phyloP scores from a whole-genome alignment of 2,797 vertebrate species.

The Lophura swinhoii region DNA sequence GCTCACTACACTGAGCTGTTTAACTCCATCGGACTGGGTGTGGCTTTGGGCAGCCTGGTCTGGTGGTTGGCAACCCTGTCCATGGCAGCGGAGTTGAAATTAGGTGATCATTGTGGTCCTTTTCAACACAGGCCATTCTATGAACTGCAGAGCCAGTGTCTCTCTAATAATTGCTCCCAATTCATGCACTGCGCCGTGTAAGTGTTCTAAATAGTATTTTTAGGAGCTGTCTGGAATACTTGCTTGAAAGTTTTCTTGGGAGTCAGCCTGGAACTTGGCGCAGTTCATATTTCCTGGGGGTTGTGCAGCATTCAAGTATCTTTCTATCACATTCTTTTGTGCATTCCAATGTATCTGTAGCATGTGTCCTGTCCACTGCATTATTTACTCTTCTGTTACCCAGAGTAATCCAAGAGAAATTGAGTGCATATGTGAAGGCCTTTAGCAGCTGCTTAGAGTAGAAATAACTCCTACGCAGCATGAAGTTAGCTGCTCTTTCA shows the following conservation, averaged over 20 bases:
- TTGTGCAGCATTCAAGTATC: background rate
- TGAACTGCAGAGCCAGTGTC: background rate
- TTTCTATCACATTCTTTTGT: background rate
- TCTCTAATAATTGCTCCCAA: background rate
- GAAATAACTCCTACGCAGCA: background rate
- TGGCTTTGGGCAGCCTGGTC: too few species aligned
- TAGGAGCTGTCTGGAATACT: conserved; percentile 19
- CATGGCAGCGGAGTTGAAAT: too few species aligned
- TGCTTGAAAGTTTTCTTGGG: conserved; percentile 9
- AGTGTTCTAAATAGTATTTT: conserved; percentile 30
- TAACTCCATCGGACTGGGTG: too few species aligned
- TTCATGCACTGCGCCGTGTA: background rate
- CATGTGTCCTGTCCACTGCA: background rate
- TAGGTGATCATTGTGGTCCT: too few species aligned
- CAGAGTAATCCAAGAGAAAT: background rate
- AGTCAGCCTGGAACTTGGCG: conserved; percentile 17
- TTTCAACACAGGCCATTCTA: too few species aligned
- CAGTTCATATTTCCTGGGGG: background rate
- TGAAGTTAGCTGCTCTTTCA: background rate
- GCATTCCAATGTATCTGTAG: background rate
- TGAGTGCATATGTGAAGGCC: background rate
- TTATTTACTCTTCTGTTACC: conserved; percentile 13
- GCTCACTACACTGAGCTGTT: background rate
- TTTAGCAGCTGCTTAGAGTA: background rate
- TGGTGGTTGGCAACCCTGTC: too few species aligned